A percentile compares a stretch with the other conserved stretches of the same genome.
Evolutionary conservation across 2,888 invertebrate genomes (phyloP).

Genomic region (Halictus quadricinctus): DNA sequence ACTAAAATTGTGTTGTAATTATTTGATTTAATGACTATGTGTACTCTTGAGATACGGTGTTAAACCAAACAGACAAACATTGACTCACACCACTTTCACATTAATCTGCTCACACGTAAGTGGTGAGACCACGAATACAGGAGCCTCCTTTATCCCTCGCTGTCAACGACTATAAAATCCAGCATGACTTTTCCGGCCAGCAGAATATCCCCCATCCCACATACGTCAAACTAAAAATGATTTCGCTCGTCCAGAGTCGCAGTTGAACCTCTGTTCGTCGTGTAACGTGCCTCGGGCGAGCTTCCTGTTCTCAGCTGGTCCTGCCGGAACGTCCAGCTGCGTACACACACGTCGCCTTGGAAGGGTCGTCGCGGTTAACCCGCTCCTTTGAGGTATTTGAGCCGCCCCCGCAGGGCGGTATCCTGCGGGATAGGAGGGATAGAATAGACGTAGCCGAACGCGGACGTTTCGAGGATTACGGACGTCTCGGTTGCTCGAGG

Average conservation of each 20-base stretch:
- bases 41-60: not conserved
- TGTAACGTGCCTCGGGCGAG: slow-evolving; percentile 1
- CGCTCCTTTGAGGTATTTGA: slow-evolving; percentile 65
- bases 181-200: not conserved
- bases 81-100: too few relatives aligned
- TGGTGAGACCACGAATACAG: too few relatives aligned
- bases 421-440: slow-evolving; percentile 38
- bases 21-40: not conserved
- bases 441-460: slow-evolving; percentile 27
- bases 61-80: not conserved
- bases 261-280: not conserved
- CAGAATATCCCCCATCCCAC: not conserved
- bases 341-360: slow-evolving; percentile 1
- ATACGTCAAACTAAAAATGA: not conserved
- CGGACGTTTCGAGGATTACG: slow-evolving; percentile 57
- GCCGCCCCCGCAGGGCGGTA: slow-evolving; percentile 39
- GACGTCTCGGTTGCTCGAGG: slow-evolving; percentile 56
- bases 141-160: not conserved
- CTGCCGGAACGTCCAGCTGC: slow-evolving; percentile 41
- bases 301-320: slow-evolving; percentile 19
- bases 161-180: not conserved
- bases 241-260: not conserved
- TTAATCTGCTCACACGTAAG: too few relatives aligned
- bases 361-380: slow-evolving; percentile 51
- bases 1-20: not conserved